Evolutionary conservation across 2,888 invertebrate genomes (phyloP), one percentile per base, ranked within the genome.

Genomic region (Lasioglossum malachurum): DNA sequence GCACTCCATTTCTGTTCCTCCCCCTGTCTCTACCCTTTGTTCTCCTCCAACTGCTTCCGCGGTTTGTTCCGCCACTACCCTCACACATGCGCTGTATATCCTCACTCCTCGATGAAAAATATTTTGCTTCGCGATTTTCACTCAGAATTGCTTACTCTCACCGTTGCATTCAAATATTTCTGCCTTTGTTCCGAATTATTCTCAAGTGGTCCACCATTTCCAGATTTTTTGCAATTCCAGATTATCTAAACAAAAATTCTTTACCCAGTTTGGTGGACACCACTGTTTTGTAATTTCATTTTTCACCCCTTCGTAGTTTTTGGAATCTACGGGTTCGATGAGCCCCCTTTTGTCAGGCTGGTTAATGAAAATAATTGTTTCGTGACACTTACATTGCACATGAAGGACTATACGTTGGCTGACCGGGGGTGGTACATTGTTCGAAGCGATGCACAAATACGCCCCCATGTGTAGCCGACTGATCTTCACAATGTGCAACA

Each of bases 381-480:
- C 53, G 44, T 31, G 35, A 77, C 80, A 93, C 95, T 95, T 90
- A 95, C 95, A 95, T 86, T 95, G 95, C 23, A 95, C 95, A 78
- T 93, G 94, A 69, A 95, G 91, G 27, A 91, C 89, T 46, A 95
- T 94, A 31, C 94, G 93, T 74, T 92, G 95, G 96, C 98, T 98
- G 93, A 98, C 98, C 75, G 98, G 98, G 16, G 98, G 98, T 46
- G 98, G 98, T 49, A 99, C 98, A 82, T 98, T 98, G 95, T 99
- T 99, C 83, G 98, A 98, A 23, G 99, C 99, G 90, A 98, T 98
- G 96, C 98, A 98, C 87, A 98, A 96, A 96, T 98, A 99, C 53
- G 98, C 98, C 41, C 98, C 98, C 98, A 98, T 98, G 95, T 98
- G 98, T 87, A 98, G 96, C 74, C 98, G 97, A 92, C 98, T 98